phyloP scores from a whole-genome alignment of 2,888 invertebrate species.

The Vandiemenella viatica region DNA sequence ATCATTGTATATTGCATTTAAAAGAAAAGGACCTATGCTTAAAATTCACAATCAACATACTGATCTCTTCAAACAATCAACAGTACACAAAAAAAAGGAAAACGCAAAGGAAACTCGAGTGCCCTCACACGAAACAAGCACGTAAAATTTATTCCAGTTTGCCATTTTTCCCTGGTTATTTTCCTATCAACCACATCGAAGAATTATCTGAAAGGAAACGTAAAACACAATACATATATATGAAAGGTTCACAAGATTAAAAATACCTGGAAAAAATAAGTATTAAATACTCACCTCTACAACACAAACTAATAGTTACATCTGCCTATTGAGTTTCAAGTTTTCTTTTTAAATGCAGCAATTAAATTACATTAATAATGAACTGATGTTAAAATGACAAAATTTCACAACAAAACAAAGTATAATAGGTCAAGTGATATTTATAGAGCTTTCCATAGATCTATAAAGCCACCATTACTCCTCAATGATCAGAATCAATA shows the following conservation, averaged over 20 bases:
- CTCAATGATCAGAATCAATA: too few relatives aligned
- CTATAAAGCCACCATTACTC: too few relatives aligned
- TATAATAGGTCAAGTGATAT: too few relatives aligned
- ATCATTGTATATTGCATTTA: neutral
- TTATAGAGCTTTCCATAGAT: too few relatives aligned
- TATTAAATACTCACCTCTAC: neutral
- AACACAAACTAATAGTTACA: neutral
- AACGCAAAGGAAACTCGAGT: neutral
- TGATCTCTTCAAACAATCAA: neutral
- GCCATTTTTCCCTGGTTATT: conserved; percentile 3
- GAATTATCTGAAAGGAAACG: conserved; percentile 14
- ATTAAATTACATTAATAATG: neutral
- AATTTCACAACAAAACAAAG: too few relatives aligned
- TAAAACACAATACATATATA: conserved; percentile 14
- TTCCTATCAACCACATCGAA: conserved; percentile 10
- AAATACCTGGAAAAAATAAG: neutral
- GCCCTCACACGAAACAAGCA: neutral
- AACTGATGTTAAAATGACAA: neutral
- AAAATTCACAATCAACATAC: conserved; percentile 1
- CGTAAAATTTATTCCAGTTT: neutral
- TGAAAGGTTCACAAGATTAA: neutral
- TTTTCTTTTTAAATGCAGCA: neutral
- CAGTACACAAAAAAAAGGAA: neutral
- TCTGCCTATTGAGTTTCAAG: neutral
- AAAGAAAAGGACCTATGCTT: neutral